These are phyloP conservation scores for Nephrotoma appendiculata DNA, from an alignment of 2,888 invertebrate genomes.

Conservation along the genomic window DNA sequence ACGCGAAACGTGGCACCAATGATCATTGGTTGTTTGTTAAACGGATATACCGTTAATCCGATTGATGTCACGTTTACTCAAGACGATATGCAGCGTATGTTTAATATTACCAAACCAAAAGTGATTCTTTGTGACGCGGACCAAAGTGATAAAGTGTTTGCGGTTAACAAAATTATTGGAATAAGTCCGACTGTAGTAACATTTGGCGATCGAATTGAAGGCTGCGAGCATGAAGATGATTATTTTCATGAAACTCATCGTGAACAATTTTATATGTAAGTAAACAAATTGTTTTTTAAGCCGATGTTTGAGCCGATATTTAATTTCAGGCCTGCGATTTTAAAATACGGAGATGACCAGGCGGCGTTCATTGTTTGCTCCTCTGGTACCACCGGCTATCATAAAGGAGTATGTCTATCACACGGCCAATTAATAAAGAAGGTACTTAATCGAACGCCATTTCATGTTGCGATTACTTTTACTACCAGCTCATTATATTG, in stretches of 20 bases:
- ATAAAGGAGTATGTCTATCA: neutral
- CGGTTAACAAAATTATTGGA: neutral
- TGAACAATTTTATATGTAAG: neutral
- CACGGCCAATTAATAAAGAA: neutral
- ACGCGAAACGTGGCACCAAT: slow-evolving; percentile 18
- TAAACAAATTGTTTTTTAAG: no score
- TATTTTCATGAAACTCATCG: neutral
- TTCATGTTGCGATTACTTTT: neutral
- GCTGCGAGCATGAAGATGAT: neutral
- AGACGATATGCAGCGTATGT: neutral
- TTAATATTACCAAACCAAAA: neutral
- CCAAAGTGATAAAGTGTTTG: neutral
- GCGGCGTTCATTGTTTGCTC: neutral
- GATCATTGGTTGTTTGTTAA: slow-evolving; percentile 19
- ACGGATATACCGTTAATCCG: slow-evolving; percentile 22
- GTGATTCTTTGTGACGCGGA: neutral
- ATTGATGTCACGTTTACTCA: slow-evolving; percentile 19
- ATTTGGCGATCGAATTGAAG: neutral
- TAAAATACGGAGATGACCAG: neutral
- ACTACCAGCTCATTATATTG: neutral
- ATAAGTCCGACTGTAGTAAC: neutral
- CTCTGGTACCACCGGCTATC: neutral
- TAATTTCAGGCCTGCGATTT: neutral
- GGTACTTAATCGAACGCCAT: neutral
- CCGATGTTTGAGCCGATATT: neutral